Conservation (phyloP, 2,113 vertebrate species). For the Lophotis ruficrista region DNA sequence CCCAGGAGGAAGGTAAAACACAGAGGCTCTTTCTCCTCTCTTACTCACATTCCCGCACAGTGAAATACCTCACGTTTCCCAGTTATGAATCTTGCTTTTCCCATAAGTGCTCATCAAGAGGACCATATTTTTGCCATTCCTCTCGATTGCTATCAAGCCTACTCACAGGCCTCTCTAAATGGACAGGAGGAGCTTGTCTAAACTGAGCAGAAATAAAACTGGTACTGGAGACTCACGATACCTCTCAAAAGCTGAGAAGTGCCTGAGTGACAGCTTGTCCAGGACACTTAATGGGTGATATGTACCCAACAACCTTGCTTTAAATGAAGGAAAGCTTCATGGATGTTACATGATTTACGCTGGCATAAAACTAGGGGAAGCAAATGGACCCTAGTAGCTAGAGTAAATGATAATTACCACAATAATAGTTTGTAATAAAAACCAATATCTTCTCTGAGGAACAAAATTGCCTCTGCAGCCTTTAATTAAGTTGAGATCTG, state of each 20-base stretch:
- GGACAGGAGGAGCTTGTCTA: neutral
- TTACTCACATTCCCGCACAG: neutral
- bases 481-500: neutral
- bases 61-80: conserved; percentile 32
- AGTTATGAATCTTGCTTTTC: conserved; percentile 27
- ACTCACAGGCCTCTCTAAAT: neutral
- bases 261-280: conserved; percentile 10
- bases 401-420: neutral
- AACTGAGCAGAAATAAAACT: conserved; percentile 31
- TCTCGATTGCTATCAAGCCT: conserved; percentile 10
- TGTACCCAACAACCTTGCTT: neutral
- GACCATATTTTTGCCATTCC: conserved; percentile 34
- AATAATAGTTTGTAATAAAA: neutral
- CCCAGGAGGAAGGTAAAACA: neutral
- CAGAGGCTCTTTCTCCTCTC: neutral
- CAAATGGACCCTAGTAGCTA: neutral
- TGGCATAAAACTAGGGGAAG: neutral
- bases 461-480: neutral
- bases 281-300: neutral
- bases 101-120: neutral
- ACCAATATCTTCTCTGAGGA: neutral
- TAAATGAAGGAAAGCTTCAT: neutral
- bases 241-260: conserved; percentile 22
- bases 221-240: neutral
- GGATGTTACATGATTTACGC: neutral